Percentiles rank a stretch among this genome's conserved stretches.
Conservation (phyloP, 2,797 vertebrate species). For the Microctenopoma stevenorrisi region DNA sequence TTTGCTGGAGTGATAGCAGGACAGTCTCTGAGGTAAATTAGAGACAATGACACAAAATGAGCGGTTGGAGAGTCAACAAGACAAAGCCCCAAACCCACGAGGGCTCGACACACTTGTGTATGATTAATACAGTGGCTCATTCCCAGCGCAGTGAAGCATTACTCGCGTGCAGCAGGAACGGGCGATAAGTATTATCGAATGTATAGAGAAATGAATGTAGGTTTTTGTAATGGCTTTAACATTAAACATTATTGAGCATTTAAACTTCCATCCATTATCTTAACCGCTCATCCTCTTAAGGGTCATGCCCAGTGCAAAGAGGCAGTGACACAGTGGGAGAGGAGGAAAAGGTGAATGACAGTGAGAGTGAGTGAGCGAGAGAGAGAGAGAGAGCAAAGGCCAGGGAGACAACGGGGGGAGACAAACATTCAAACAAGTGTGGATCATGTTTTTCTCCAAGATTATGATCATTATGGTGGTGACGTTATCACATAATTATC, state of each 20-base stretch:
- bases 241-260: not conserved
- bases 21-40: slow-evolving; percentile 61
- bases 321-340: not conserved
- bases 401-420: not conserved
- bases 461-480: slow-evolving; percentile 7
- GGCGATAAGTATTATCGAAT: not conserved
- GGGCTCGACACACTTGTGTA: slow-evolving; percentile 8
- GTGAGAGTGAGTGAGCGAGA: not conserved
- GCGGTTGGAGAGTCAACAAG: slow-evolving; percentile 52
- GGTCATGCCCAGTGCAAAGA: too few relatives aligned
- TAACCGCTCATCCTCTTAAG: too few relatives aligned
- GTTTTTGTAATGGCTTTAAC: too few relatives aligned
- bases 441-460: not conserved
- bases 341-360: not conserved
- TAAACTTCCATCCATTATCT: too few relatives aligned
- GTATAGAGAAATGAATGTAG: too few relatives aligned
- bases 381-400: not conserved
- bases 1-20: slow-evolving; percentile 53
- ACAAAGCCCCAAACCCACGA: slow-evolving; percentile 28
- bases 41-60: slow-evolving; percentile 60
- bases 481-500: slow-evolving; percentile 4
- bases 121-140: slow-evolving; percentile 10
- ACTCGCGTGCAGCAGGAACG: slow-evolving; percentile 10
- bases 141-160: slow-evolving; percentile 4
- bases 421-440: not conserved